phyloP scores from a whole-genome alignment of 2,113 vertebrate species.

The Pardalotus punctatus region DNA sequence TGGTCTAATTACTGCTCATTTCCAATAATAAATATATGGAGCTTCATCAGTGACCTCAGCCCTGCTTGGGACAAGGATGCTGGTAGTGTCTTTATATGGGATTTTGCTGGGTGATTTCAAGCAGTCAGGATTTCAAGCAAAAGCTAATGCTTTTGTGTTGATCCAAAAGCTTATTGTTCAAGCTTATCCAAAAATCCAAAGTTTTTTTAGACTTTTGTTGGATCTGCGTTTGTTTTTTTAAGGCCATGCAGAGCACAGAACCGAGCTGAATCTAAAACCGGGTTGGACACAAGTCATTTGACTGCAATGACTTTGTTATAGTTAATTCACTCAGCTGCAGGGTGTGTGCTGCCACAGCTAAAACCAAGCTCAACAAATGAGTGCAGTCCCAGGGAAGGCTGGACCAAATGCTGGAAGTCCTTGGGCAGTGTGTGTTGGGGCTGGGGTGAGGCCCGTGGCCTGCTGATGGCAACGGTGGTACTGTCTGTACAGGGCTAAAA shows the following conservation, averaged over 20 bases:
- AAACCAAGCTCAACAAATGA: background rate
- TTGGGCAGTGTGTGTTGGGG: background rate
- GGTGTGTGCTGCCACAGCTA: background rate
- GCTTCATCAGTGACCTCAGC: background rate
- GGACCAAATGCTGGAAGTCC: background rate
- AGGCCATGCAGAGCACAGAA: fast-evolving
- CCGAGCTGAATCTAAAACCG: background rate
- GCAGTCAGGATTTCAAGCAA: background rate
- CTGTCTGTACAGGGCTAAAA: background rate
- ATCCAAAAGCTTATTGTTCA: background rate
- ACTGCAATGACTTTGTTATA: background rate
- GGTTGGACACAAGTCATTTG: background rate
- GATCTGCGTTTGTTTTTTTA: background rate
- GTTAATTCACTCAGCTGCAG: background rate
- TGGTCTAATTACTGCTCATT: background rate
- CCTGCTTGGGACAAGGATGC: background rate
- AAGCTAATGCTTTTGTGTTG: background rate
- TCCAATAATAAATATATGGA: background rate
- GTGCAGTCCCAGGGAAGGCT: background rate
- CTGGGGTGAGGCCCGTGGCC: background rate
- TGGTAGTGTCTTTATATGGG: background rate
- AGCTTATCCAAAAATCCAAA: background rate
- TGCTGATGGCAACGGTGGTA: background rate
- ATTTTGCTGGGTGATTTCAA: background rate
- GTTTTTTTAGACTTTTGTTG: background rate